Evolutionary conservation across 2,888 invertebrate species (phyloP), one percentile per base, ranked within the genome.

Genomic region (Molorchus minor): DNA sequence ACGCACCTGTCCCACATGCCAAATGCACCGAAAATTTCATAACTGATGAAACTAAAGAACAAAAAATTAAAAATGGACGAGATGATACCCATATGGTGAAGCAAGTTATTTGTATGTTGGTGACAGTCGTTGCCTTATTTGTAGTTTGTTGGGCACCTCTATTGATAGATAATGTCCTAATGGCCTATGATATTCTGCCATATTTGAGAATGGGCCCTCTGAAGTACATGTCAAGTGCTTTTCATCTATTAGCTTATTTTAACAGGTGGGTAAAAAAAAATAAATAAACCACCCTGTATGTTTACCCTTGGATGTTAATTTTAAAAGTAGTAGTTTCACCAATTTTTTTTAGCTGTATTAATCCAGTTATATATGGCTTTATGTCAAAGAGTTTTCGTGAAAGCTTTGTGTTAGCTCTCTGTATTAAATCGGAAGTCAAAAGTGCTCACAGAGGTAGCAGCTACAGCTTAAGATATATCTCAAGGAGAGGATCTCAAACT

Each of bases 91-190:
- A 66, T 21, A 75, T 76, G 69, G 79, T 79, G 0, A 77, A 77
- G 41, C 81, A 90, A 87, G 89, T 90, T n/a, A 86, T 90, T 66
- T 88, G 87, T 77, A 90, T 90, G 90, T 79, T 90, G 67, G 86
- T 89, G 1, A 86, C 87, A 0, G 87, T 90, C 13, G 87, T 90
- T 35, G 81, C 87, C 0, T 79, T 90, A 25, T 90, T 89, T 77
- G 84, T 86, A 15, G 75, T 89, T 41, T 90, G 90, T 74, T 90
- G 89, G 90, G 84, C 84, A 25, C 90, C 90, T 0, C 77, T 87
- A 64, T 80, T 88, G 36, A 82, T 88, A 47, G 87, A 87, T 75
- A 87, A 89, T 72, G 82, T 89, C 1, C 82, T 90, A 15, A 87
- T 85, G 2, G 84, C 88, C 0, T 88, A 86, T 72, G 83, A 81